Evolutionary conservation across 2,797 vertebrate genomes (phyloP).

Genomic region (Synanceia verrucosa): DNA sequence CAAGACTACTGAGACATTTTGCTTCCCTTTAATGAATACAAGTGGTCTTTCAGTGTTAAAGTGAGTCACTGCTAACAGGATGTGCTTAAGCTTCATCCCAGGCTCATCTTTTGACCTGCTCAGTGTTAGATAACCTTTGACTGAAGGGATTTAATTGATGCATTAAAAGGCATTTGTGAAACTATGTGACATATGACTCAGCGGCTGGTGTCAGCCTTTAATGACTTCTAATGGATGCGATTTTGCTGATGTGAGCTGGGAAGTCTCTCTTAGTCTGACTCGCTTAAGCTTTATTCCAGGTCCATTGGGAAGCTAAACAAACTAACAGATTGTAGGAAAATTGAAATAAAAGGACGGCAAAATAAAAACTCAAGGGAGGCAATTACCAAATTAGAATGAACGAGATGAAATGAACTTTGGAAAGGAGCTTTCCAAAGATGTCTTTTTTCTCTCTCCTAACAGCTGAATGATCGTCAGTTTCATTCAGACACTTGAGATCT

Average conservation of each 20-base stretch:
- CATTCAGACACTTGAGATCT: constrained; percentile 27
- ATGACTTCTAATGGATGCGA: constrained; percentile 39
- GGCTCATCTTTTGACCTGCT: constrained; percentile 52
- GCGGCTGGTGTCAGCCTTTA: constrained; percentile 19
- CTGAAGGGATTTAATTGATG: constrained; percentile 50
- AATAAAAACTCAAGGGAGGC: not conserved
- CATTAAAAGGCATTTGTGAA: constrained; percentile 47
- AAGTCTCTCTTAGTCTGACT: not conserved
- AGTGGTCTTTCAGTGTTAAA: constrained; percentile 46
- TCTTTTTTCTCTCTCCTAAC: not conserved
- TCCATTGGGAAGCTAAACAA: not conserved
- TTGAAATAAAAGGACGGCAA: not conserved
- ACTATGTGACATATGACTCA: constrained; percentile 45
- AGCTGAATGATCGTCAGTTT: constrained; percentile 19
- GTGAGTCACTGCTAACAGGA: constrained; percentile 59
- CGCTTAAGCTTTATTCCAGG: not conserved
- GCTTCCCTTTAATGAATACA: constrained; percentile 54
- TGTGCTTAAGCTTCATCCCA: constrained; percentile 41
- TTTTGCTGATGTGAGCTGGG: constrained; percentile 28
- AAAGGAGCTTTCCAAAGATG: not conserved
- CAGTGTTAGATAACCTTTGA: constrained; percentile 54
- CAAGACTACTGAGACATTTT: constrained; percentile 37
- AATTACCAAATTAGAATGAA: not conserved
- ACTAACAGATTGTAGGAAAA: not conserved
- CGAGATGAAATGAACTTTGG: not conserved